phyloP scores from a whole-genome alignment of 2,888 invertebrate genomes.

The Euclidia mi region DNA sequence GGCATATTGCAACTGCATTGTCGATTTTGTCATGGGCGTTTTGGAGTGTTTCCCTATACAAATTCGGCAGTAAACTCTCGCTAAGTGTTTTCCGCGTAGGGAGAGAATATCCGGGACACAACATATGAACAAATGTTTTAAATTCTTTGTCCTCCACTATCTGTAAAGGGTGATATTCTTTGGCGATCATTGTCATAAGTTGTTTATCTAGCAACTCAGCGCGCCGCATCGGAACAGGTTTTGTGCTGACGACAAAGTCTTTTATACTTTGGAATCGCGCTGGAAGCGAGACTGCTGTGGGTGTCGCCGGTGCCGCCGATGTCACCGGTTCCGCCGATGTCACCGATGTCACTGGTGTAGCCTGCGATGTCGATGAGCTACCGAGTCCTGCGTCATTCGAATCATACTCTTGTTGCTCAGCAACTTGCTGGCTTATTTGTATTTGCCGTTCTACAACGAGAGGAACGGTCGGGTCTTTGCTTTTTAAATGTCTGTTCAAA shows the following conservation, averaged over 20 bases:
- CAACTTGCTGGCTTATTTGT: not conserved
- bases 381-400: not conserved
- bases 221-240: slow-evolving; percentile 5
- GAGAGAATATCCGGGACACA: not conserved
- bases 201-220: slow-evolving; percentile 19
- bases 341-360: not conserved
- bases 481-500: slow-evolving; percentile 2
- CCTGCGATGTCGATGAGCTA: not conserved
- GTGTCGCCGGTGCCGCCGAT: too few species aligned
- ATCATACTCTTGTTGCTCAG: not conserved
- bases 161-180: slow-evolving; percentile 21
- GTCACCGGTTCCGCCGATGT: too few species aligned
- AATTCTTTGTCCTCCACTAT: slow-evolving; percentile 19
- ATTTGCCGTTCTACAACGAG: slow-evolving; percentile 2
- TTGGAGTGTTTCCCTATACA: not conserved
- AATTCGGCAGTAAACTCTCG: not conserved
- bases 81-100: not conserved
- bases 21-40: not conserved
- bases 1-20: slow-evolving; percentile 18
- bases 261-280: not conserved
- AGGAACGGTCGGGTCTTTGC: not conserved
- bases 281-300: not conserved
- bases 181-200: slow-evolving; percentile 20
- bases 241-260: not conserved
- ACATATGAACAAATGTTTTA: not conserved